phyloP scores from a whole-genome alignment of 1,140 invertebrate species.

The Cydia amplana region DNA sequence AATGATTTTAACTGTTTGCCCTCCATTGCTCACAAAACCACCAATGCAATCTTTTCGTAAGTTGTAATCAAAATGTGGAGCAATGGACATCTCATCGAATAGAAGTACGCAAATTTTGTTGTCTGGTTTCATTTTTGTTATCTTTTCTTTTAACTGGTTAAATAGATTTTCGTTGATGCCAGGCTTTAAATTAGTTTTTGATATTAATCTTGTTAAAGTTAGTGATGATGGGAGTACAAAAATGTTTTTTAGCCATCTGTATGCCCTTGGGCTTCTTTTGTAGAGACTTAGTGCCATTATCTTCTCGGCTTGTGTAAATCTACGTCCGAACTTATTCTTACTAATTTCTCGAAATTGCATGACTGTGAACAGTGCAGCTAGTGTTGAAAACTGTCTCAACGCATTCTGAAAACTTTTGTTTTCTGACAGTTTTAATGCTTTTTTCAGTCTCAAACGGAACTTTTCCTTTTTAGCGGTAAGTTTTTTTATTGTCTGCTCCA shows the following conservation, averaged over 20 bases:
- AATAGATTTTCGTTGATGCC: constrained; percentile 52
- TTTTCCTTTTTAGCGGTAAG: too few species aligned
- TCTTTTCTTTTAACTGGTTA: constrained; percentile 42
- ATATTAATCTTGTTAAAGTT: constrained; percentile 39
- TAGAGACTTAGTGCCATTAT: constrained; percentile 34
- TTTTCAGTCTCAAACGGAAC: constrained; percentile 13
- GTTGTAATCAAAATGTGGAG: constrained; percentile 49
- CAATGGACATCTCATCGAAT: constrained; percentile 61
- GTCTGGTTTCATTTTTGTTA: constrained; percentile 39
- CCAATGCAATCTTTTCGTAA: constrained; percentile 43
- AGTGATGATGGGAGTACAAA: constrained; percentile 39
- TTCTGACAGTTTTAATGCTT: constrained; percentile 37
- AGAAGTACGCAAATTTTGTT: constrained; percentile 52
- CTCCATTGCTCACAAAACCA: constrained; percentile 49
- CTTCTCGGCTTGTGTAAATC: constrained; percentile 39
- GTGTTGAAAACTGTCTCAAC: constrained; percentile 32
- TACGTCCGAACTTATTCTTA: constrained; percentile 36
- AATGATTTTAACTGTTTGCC: constrained; percentile 38
- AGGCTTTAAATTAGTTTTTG: constrained; percentile 37
- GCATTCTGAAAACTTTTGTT: constrained; percentile 34
- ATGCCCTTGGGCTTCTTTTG: constrained; percentile 37
- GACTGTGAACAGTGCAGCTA: constrained; percentile 33
- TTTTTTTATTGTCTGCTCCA: too few species aligned
- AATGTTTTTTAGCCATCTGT: constrained; percentile 37
- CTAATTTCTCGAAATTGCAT: constrained; percentile 37